Evolutionary conservation across 1,140 invertebrate genomes (phyloP).

Genomic region (Diorhabda sublineata): DNA sequence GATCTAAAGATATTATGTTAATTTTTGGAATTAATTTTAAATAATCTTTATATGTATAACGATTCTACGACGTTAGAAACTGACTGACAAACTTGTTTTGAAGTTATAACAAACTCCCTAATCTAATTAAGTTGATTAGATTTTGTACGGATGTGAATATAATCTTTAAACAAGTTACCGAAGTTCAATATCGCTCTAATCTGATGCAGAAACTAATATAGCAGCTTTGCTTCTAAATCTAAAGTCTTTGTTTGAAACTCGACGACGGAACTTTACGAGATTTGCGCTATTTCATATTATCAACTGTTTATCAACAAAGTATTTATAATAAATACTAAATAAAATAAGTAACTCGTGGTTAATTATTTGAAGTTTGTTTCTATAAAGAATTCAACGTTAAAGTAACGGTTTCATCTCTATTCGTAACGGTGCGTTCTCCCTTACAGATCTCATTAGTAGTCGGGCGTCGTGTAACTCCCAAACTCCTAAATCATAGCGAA

Average conservation of each 20-base stretch:
- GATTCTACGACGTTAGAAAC: not conserved
- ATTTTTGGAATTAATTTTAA: too few relatives aligned
- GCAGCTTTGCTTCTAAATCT: constrained; percentile 29
- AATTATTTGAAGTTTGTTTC: too few relatives aligned
- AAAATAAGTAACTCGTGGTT: too few relatives aligned
- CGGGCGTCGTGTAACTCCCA: constrained; percentile 26
- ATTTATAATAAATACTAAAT: too few relatives aligned
- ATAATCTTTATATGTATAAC: too few relatives aligned
- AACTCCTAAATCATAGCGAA: constrained; percentile 34
- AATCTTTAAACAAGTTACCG: constrained; percentile 9
- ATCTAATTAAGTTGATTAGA: constrained; percentile 1
- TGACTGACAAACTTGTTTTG: not conserved
- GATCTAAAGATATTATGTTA: too few relatives aligned
- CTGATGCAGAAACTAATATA: constrained; percentile 26
- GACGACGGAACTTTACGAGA: not conserved
- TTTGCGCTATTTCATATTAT: not conserved
- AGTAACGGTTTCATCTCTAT: constrained; percentile 3
- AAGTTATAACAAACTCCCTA: not conserved
- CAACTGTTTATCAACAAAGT: not conserved
- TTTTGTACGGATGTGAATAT: not conserved
- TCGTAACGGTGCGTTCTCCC: constrained; percentile 21
- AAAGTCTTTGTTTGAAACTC: not conserved
- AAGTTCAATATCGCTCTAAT: constrained; percentile 27
- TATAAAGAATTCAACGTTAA: too few relatives aligned
- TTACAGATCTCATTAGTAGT: constrained; percentile 34